Base-by-base conservation (phyloP, 2,888 invertebrate genomes). In the Polymixis lichenea region DNA sequence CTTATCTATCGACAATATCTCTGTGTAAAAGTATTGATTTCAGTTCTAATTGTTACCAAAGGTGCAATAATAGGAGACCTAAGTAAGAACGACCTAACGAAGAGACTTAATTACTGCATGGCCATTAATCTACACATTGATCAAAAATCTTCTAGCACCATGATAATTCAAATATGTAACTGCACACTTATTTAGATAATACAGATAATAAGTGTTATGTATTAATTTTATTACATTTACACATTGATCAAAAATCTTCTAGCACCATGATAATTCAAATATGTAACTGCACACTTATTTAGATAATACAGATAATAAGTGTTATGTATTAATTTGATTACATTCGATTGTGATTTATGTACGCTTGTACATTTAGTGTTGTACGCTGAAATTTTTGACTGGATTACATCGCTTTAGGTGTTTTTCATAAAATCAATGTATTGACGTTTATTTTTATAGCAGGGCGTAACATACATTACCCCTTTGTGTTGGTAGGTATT, bases 1-100 rank as follows among this genome's bases (percentile, higher is more conserved):
- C 6, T 78, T 46, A n/a, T 75, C 38, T n/a, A n/a, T n/a, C n/a
- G n/a, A n/a, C n/a, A n/a, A 49, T 28, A 61, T 38, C 61, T 17
- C 5, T 2, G 17, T 46, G 9, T 43, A 22, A 43, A 43, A 28
- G 71, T 43, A 70, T 49, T 56, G 15, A n/a, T 56, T 78, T 78
- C 19, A 38, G 13, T 22, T 53, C 11, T 43, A 28, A 38, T 51
- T 60, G 6, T 56, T 11, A 19, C 15, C 25, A 19, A 51, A 2
- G n/a, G 38, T 43, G n/a, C 22, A 51, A 15, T 28, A 13, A n/a
- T n/a, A 32, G 11, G 66, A 66, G n/a, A 62, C 51, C 19, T 51
- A 58, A 25, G 22, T 22, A 13, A 8, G 19, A 49, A 49, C 15
- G 38, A 38, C 38, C 38, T 38, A 38, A 38, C 38, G 6, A 3